Evolutionary conservation across 2,113 vertebrate genomes (phyloP), one percentile per base, ranked within the genome.

Genomic region (Lagopus leucura): DNA sequence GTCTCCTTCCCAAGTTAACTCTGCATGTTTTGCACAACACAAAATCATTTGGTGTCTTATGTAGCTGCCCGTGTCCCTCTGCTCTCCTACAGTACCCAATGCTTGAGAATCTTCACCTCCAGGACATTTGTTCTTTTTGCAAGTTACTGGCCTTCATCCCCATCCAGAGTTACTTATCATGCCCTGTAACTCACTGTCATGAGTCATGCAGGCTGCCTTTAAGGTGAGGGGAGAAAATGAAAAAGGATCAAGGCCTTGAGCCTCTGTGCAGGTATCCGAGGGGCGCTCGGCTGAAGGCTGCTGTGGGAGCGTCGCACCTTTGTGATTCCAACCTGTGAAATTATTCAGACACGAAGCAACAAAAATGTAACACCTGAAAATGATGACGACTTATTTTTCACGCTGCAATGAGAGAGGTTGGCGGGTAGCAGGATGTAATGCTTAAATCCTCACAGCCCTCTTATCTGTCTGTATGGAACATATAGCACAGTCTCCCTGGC

Each of bases 1-100:
- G 38, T n/a, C 24, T 82, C n/a, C 22, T 82, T 79, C 32, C 20
- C 32, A 24, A n/a, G 63, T 11, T 52, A 77, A 48, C 28, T 60
- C 65, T 71, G 45, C 16, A 7, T 71, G 16, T 48, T 94, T 79
- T 58, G 3, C 2, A 2, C 28, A 27, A 10, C 24, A 11, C 38
- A 71, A 40, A 64, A 64, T 54, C 67, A 80, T 27, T 32, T 57
- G 8, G 25, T 45, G 4, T 69, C n/a, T 60, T 28, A 4, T 10
- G 17, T 38, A 0, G 0, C 2, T 19, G 21, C 60, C 32, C 0
- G 0, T 32, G 1, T 24, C 38, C 12, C 27, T 19, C 34, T 50
- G 2, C 24, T 42, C 74, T 67, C 0, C 0, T 7, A 2, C 43
- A 5, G 21, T 55, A n/a, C 43, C 36, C 32, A 4, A 6, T n/a